A percentile compares a stretch with the other conserved stretches of the same genome.
phyloP scores from a whole-genome alignment of 2,888 invertebrate genomes.

The Tetranychus piercei region DNA sequence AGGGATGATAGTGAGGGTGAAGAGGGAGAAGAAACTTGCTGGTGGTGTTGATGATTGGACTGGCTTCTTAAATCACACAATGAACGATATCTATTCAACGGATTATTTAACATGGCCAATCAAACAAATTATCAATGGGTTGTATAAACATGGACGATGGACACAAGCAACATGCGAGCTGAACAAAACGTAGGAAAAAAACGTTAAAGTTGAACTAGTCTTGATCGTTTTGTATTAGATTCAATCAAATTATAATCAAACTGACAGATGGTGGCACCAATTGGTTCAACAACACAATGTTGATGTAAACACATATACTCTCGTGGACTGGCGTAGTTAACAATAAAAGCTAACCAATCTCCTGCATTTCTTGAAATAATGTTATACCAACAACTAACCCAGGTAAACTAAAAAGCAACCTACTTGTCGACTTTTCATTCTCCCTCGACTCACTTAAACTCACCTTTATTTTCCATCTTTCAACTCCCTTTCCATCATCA shows the following conservation, averaged over 20 bases:
- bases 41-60: neutral
- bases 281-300: too few species aligned
- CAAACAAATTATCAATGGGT: neutral
- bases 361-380: neutral
- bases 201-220: too few species aligned
- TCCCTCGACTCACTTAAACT: neutral
- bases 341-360: neutral
- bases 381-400: neutral
- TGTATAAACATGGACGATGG: neutral
- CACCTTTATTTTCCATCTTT: neutral
- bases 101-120: slow-evolving; percentile 1
- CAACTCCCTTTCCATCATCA: neutral
- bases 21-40: too few species aligned
- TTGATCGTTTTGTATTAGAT: too few species aligned
- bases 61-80: neutral
- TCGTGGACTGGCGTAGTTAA: neutral
- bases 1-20: neutral
- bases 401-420: neutral
- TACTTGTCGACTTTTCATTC: neutral
- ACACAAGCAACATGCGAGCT: neutral
- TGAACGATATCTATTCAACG: neutral
- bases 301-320: too few species aligned
- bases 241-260: too few species aligned
- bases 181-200: too few species aligned
- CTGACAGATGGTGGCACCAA: too few species aligned